Evolutionary conservation across 2,888 invertebrate species (phyloP), one percentile per base, ranked within the genome.

Genomic region (Drosophila conformis): DNA sequence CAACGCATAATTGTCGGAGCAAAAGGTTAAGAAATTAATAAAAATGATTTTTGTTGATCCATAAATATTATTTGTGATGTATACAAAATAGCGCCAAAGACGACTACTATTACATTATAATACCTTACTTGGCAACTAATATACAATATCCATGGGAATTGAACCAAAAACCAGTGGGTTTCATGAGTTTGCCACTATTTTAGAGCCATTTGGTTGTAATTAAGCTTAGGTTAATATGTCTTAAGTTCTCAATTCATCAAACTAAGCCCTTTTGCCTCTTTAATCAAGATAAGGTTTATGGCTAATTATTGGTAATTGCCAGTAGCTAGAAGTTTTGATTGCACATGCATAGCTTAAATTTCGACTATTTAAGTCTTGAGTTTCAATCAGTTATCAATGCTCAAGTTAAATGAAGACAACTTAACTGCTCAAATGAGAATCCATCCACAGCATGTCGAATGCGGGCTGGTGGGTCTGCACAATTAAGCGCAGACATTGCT

Each of bases 21-120:
- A 66, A 82, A 70, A 84, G 85, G 85, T 82, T 75, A 84, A 69
- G 42, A 78, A 75, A 78, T 75, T 42, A 70, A 84, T 69, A 63
- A 70, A 69, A 61, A 65, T 63, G 51, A 65, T 60, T 64, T 53
- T 36, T 51, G 27, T 73, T 33, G 15, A 38, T 29, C 21, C 51
- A 65, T 61, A 42, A 51, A 74, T 56, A 51, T 36, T 27, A 25
- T 15, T 15, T 21, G 29, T 31, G 40, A 42, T 11, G 4, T 21
- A 40, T 0, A 40, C n/a, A 40, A 40, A n/a, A 42, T 21, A 11
- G 21, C 2, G 21, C 5, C 5, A 42, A 42, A 13, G 11, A 2
- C 42, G 42, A 21, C 11, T 11, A 42, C 21, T 21, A 21, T 21
- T 5, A 21, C 21, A 21, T 21, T 21, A 42, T 21, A 21, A 7